Conservation (phyloP, 2,113 vertebrate species). For the Myiagra hebetior region DNA sequence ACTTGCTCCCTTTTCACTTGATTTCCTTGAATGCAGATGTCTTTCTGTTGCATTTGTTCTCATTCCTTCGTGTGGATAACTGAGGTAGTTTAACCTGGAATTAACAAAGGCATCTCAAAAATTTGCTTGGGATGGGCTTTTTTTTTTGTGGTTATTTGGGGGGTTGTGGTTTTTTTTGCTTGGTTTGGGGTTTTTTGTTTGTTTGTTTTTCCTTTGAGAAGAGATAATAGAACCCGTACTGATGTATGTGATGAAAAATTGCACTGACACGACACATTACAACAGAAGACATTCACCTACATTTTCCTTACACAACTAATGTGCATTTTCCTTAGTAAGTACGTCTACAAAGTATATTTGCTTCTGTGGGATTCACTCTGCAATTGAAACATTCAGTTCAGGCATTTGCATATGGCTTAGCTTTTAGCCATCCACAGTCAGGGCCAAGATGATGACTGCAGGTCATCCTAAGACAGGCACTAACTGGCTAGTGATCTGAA, state of each 20-base stretch:
- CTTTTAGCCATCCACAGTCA: neutral
- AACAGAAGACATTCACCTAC: neutral
- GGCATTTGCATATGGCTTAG: neutral
- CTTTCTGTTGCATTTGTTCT: neutral
- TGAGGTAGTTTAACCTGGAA: neutral
- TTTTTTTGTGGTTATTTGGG: neutral
- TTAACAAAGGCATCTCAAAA: neutral
- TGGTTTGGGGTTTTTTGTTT: neutral
- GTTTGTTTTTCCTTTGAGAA: neutral
- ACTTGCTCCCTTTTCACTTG: neutral
- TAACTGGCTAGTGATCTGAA: neutral
- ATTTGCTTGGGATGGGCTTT: neutral
- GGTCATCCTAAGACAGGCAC: neutral
- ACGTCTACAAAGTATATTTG: neutral
- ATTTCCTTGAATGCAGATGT: neutral
- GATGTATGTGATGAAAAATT: neutral
- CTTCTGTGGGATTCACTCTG: neutral
- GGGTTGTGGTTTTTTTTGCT: neutral
- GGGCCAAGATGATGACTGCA: neutral
- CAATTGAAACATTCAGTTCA: neutral
- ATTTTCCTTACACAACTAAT: neutral
- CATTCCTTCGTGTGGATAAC: neutral
- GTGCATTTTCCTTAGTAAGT: neutral
- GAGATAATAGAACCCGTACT: neutral
- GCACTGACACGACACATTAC: no score